phyloP scores from a whole-genome alignment of 2,113 vertebrate species.

The Lophura nycthemera region DNA sequence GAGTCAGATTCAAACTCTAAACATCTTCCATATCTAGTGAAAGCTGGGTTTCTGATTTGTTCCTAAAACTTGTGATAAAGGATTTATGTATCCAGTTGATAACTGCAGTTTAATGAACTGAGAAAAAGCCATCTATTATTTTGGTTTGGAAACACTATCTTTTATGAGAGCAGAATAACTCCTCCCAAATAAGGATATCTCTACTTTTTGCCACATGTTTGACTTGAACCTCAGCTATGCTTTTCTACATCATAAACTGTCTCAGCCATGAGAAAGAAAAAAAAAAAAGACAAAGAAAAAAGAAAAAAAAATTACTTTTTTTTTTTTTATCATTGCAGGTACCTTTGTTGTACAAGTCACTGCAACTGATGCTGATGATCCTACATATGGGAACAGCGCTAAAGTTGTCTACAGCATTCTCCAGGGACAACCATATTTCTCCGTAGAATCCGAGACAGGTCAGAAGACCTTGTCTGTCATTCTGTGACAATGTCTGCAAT shows the following conservation, averaged over 20 bases:
- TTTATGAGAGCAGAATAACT: neutral
- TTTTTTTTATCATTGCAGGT: slow-evolving; percentile 80
- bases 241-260: neutral
- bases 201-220: neutral
- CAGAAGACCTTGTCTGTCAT: slow-evolving; percentile 70
- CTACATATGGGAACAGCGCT: slow-evolving; percentile 94
- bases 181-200: neutral
- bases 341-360: slow-evolving; percentile 94
- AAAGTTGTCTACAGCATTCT: slow-evolving; percentile 94
- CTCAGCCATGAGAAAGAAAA: neutral
- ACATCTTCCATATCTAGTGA: neutral
- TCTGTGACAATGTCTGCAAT: slow-evolving; percentile 53
- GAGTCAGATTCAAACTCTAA: neutral
- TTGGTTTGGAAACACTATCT: neutral
- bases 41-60: neutral
- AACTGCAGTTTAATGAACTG: neutral
- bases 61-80: neutral
- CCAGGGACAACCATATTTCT: slow-evolving; percentile 97
- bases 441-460: slow-evolving; percentile 94
- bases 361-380: slow-evolving; percentile 90
- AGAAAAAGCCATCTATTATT: neutral
- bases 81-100: neutral
- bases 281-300: rapidly evolving
- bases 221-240: neutral
- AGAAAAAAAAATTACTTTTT: too few species aligned